Evolutionary conservation across 2,888 invertebrate species (phyloP).

Genomic region (Apamea monoglypha): DNA sequence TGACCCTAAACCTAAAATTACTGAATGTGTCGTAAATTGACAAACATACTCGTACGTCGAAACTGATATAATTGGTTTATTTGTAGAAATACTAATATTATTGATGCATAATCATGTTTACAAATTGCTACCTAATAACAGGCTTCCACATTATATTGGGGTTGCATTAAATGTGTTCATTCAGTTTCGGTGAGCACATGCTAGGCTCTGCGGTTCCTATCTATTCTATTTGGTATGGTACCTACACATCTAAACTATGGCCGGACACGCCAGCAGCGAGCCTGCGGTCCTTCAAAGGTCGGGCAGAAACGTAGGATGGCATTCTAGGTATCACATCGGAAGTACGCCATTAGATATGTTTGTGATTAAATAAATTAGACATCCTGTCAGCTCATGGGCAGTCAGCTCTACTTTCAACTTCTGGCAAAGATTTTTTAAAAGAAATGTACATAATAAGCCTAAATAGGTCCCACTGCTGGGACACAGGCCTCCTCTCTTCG

Average conservation of each 20-base stretch:
- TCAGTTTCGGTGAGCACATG: not conserved
- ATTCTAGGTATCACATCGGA: not conserved
- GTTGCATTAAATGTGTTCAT: not conserved
- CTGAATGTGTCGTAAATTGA: not conserved
- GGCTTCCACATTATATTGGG: too few species aligned
- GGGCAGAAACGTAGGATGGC: not conserved
- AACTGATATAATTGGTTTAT: not conserved
- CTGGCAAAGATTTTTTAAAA: not conserved
- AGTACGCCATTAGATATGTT: not conserved
- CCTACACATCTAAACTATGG: conserved; percentile 3
- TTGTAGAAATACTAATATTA: not conserved
- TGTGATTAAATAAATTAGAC: not conserved
- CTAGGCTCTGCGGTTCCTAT: not conserved
- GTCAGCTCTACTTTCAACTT: too few species aligned
- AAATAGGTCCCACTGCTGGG: too few species aligned
- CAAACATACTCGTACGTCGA: not conserved
- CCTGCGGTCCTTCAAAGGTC: conserved; percentile 23
- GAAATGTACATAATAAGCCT: not conserved
- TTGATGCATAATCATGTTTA: not conserved
- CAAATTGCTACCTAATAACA: not conserved
- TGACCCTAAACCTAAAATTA: not conserved
- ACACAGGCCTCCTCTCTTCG: too few species aligned
- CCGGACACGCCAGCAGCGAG: not conserved
- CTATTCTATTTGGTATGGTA: conserved; percentile 12
- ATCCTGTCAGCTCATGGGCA: not conserved